phyloP scores from a whole-genome alignment of 1,140 invertebrate species.

The Probaryconus sp. region DNA sequence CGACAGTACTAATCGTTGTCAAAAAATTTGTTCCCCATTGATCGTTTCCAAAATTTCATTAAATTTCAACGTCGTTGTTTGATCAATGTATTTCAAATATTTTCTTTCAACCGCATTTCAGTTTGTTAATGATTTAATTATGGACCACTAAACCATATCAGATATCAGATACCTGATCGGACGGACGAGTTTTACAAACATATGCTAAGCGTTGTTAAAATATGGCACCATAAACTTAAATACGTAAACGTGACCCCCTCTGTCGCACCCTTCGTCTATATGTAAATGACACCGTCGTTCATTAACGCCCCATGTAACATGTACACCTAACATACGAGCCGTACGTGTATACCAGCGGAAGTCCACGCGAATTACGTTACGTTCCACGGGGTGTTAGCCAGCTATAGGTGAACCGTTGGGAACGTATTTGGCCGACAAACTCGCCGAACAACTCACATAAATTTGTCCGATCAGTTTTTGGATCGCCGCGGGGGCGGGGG shows the following conservation, averaged over 20 bases:
- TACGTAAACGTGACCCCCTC: conserved; percentile 61
- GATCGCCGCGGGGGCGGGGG: conserved; percentile 14
- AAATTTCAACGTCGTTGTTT: too few species aligned
- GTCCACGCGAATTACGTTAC: conserved; percentile 38
- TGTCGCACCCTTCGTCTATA: conserved; percentile 39
- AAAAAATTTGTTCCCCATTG: too few species aligned
- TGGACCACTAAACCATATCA: too few species aligned
- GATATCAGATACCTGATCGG: too few species aligned
- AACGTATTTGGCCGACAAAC: conserved; percentile 58
- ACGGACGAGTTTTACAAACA: too few species aligned
- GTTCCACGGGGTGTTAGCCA: conserved; percentile 32
- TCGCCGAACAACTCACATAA: conserved; percentile 68
- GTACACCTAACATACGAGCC: conserved; percentile 63
- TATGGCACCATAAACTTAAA: conserved; percentile 48
- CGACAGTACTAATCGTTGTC: too few species aligned
- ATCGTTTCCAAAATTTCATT: too few species aligned
- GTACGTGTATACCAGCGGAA: conserved; percentile 34
- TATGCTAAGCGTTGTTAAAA: too few species aligned
- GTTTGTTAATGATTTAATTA: too few species aligned
- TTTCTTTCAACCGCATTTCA: too few species aligned
- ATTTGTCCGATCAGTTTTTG: conserved; percentile 67
- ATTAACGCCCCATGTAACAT: conserved; percentile 68
- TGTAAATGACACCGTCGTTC: conserved; percentile 70
- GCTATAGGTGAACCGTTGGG: conserved; percentile 22
- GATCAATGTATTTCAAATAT: too few species aligned